Evolutionary conservation across 2,888 invertebrate species (phyloP), one percentile per base, ranked within the genome.

Genomic region (Ommatoiulus sabulosus): DNA sequence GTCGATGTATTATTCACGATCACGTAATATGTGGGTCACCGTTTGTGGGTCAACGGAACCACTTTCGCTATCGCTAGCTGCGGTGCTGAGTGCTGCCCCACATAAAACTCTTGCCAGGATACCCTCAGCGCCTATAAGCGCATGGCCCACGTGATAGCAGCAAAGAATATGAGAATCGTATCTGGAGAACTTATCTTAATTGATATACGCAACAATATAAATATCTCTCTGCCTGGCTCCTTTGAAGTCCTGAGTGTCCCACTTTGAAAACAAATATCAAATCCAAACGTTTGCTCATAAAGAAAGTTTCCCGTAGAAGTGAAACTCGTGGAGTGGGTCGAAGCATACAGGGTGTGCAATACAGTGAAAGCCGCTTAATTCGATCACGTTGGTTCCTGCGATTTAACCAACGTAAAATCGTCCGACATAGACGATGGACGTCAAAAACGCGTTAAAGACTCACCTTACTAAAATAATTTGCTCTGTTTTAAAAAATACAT

Each of bases 11-110:
- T 72, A 72, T 72, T 72, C 72, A 72, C 72, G 72, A 72, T 72
- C 72, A 72, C 72, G 72, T 72, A 72, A 72, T 72, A 72, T 72
- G 72, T 72, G 24, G 72, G 72, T 72, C 72, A 72, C 24, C 72
- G 10, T 72, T 72, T 72, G 72, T 72, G 72, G 72, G 72, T 72
- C 72, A 72, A 72, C 72, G 72, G n/a, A 72, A 72, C 72, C 72
- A 72, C 72, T 72, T 72, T 72, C 72, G 10, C 72, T 57, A 57
- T 63, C 63, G n/a, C 20, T 48, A 12, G 35, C 35, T 20, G 63
- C 63, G 63, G 20, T 6, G 63, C 63, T 63, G 63, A 63, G 63
- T 8, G 63, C 15, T 72, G 72, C 24, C 72, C 72, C 72, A 72
- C 72, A 72, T 72, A 24, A 35, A 72, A 10, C 72, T 24, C 72